Percentiles rank a stretch among this genome's conserved stretches.
phyloP scores from a whole-genome alignment of 1,140 invertebrate species.

The Halesus radiatus region DNA sequence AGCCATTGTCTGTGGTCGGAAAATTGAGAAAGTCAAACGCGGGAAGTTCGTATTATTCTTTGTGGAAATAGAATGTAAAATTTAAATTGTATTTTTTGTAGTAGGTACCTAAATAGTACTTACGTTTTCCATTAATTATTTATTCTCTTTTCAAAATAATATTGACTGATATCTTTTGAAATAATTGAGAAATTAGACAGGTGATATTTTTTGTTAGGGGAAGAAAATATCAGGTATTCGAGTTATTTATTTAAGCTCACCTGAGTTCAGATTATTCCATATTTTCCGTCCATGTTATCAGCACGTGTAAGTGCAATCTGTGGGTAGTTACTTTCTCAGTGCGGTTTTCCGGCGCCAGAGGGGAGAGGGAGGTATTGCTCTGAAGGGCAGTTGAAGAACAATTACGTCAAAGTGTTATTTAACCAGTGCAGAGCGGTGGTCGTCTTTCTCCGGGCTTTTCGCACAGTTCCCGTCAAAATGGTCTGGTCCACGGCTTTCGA shows the following conservation, averaged over 20 bases:
- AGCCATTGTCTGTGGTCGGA: constrained; percentile 29
- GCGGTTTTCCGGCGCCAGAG: constrained; percentile 38
- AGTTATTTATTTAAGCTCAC: too few relatives aligned
- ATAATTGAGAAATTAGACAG: too few relatives aligned
- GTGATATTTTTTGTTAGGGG: too few relatives aligned
- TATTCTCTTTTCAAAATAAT: too few relatives aligned
- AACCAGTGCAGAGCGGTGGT: constrained; percentile 42
- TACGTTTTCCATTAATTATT: too few relatives aligned
- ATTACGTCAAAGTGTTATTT: constrained; percentile 53
- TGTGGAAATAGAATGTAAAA: too few relatives aligned
- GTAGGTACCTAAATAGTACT: too few relatives aligned
- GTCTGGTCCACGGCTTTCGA: constrained; percentile 52
- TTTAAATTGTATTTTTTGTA: too few relatives aligned
- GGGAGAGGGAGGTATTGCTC: constrained; percentile 20
- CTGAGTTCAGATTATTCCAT: background rate
- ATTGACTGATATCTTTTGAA: too few relatives aligned
- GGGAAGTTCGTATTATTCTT: background rate
- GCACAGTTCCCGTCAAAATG: constrained; percentile 36
- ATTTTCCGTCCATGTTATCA: background rate
- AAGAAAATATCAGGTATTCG: too few relatives aligned
- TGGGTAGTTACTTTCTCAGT: background rate
- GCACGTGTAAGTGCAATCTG: background rate
- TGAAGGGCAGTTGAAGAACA: constrained; percentile 54
- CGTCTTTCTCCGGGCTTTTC: constrained; percentile 13
- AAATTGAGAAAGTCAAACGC: background rate